Base-by-base conservation (phyloP, 2,888 invertebrate genomes). In the Epinotia bilunana region DNA sequence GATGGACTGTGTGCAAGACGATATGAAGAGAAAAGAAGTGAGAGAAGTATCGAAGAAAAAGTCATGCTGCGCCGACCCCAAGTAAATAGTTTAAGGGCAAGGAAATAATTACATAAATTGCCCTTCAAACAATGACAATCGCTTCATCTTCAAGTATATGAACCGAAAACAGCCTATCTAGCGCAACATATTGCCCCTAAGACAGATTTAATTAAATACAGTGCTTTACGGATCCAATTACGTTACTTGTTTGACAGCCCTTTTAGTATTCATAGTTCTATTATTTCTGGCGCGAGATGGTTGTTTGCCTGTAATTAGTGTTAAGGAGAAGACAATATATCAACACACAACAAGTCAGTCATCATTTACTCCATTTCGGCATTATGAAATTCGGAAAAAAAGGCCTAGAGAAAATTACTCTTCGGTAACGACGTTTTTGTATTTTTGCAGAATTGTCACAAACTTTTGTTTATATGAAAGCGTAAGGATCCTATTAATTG, bases 191-290 rank as follows among this genome's bases (percentile, higher is more conserved):
- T 33, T 23, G 58, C 43, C n/a, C 6, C 61, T 9, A 57, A 57
- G n/a, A 43, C 46, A 64, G 43, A 23, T 23, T 58, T 69, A 69
- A 60, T 69, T 46, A n/a, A 46, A 46, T 58, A 4, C 58, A 13
- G 43, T 28, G 43, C 46, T 46, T 69, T 23, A 60, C 20, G n/a
- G 69, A 46, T 60, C 69, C 69, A 69, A 69, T 69, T 60, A 60
- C n/a, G 58, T 11, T 23, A n/a, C 53, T 61, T 33, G 58, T 69
- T 69, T 69, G 69, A 60, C 28, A 58, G 20, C 69, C 58, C 57
- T n/a, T 69, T 69, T 60, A 60, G 46, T 69, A 69, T 69, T 69
- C 69, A 69, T 69, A 69, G 69, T 60, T 69, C 69, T 69, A 69
- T 69, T 49, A 69, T 69, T 69, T 69, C 69, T 43, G 43, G 28